Base-by-base conservation (phyloP, 2,797 vertebrate genomes). In the Brotula barbata region DNA sequence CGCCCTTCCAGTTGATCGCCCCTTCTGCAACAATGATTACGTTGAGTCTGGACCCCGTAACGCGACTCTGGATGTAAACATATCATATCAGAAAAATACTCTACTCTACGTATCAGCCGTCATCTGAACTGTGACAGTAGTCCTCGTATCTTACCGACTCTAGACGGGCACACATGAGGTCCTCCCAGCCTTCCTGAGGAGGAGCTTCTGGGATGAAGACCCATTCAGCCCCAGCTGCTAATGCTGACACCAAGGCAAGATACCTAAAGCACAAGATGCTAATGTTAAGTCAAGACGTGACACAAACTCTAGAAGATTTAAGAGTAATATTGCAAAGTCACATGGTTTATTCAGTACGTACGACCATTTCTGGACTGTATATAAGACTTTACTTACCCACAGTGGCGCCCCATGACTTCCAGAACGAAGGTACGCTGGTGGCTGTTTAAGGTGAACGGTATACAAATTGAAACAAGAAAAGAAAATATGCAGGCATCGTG, bases 361-460 rank as follows among this genome's bases (percentile, higher is more conserved):
- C n/a, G n/a, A n/a, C n/a, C n/a, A n/a, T n/a, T n/a, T n/a, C n/a
- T n/a, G n/a, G 17, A 33, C 19, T 37, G 11, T 1, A 15, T 19
- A 7, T 20, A 12, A n/a, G n/a, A 50, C 28, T 5, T 11, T 23
- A 86, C 93, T 94, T 78, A 98, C 96, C 96, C 96, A 0, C 96
- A 98, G 86, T 98, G 96, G 10, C 95, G 93, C 1, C 95, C 96
- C 96, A 98, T 98, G 81, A 98, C 95, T 80, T 98, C 96, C 81
- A 98, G 83, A 71, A 98, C 95, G 13, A 98, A 98, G 0, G 96
- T 94, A 70, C 96, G 90, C 89, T 98, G 96, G 82, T 98, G 96
- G 81, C 96, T 98, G 89, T 22, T 36, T 28, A 37, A 56, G 23
- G 40, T 5, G 36, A n/a, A 72, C 31, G 48, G 44, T 2, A 31